Evolutionary conservation across 2,888 invertebrate species (phyloP), one percentile per base, ranked within the genome.

Genomic region (Melanostoma scalare): DNA sequence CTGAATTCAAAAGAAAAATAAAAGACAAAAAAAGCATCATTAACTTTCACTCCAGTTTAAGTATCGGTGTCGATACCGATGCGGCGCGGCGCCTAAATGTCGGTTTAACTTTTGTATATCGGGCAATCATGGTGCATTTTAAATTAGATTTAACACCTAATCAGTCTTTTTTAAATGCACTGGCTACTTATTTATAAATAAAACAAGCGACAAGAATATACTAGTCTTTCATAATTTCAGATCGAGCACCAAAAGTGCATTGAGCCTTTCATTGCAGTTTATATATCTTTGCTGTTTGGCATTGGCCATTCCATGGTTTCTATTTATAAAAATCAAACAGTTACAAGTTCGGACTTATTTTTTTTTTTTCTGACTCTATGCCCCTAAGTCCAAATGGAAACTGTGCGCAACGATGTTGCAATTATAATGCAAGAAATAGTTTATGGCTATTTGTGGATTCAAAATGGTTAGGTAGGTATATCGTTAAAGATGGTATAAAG

Each of bases 1-100:
- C 30, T 33, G 30, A 73, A 60, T 36, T 38, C 3, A 63, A 63
- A 69, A 44, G 10, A 68, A 74, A 42, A 46, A 40, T 30, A 48
- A 69, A 40, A 8, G 44, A 9, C 8, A 6, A 10, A 42, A 69
- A 35, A 63, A 9, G 56, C 40, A 69, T 53, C 61, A 50, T 20
- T 72, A 82, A 82, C 81, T 82, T 82, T 82, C 81, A 73, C 81
- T 82, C 81, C 77, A 68, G 77, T 82, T 82, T 63, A 61, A 63
- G 56, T 68, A 50, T 52, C 35, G 69, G 4, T 20, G 1, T 46
- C 2, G 3, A 6, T 30, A 63, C 46, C 46, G 35, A 33, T 20
- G 46, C 61, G 40, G 33, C 63, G 35, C 35, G 61, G 81, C 81
- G 81, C 81, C 81, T 61, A 68, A 77, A 55, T 73, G 81, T 77